Base-by-base conservation (phyloP, 2,113 vertebrate species). In the Microtus ochrogaster region DNA sequence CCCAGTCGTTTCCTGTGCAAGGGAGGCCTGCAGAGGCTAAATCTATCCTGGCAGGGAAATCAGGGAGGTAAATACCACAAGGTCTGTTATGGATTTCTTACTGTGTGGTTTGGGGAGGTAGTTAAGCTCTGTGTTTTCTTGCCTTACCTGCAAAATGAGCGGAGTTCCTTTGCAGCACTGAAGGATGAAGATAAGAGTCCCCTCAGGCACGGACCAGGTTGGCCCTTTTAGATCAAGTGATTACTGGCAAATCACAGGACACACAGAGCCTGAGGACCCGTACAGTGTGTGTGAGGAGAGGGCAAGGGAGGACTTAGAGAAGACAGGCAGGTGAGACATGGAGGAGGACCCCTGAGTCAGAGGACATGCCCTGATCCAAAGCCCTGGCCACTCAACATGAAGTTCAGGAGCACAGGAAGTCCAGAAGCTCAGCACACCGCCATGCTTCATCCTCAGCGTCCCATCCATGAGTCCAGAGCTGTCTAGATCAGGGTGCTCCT, bases 121-220 rank as follows among this genome's bases (percentile, higher is more conserved):
- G 5, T 41, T 33, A n/a, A 70, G 92, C 89, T 89, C 90, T 91
- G 89, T 39, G 33, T 73, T 72, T 47, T 70, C 55, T 83, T 9
- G 49, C 33, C 41, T 41, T 21, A 2, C 55, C 89, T 74, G 63
- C 55, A 58, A 4, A 36, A 36, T 30, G 63, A 58, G 21, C 30
- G n/a, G 33, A 10, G 26, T 13, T n/a, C 12, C 65, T n/a, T 65
- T 30, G 58, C 76, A 58, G 41, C n/a, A 24, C 4, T 36, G 22
- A 44, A 76, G 82, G 28, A 58, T 76, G 66, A 39, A n/a, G 36
- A 30, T 3, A 12, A 49, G 61, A 78, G 81, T 21, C 49, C 90
- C 74, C 88, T 36, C n/a, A 1, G 84, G 92, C 78, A 14, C 28
- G 49, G 63, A 13, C 70, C 49, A 8, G 0, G 11, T 5, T 3